Evolutionary conservation across 2,888 invertebrate species (phyloP).

Genomic region (Eutolmus rufibarbis): DNA sequence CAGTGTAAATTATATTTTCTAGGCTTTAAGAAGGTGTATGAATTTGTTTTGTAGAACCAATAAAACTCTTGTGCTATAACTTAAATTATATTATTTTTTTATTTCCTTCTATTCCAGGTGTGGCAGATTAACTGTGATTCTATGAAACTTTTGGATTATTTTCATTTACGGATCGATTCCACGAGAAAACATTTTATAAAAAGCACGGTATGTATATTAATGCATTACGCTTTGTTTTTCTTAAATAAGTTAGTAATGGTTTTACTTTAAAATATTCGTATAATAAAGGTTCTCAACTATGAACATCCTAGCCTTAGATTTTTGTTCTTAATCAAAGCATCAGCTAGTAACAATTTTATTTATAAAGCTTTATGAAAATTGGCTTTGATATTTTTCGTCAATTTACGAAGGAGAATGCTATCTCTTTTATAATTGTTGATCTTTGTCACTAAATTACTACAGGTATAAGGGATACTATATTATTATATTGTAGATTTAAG

Average conservation of each 20-base stretch:
- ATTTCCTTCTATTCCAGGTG: neutral
- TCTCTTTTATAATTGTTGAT: too few relatives aligned
- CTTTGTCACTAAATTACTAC: too few relatives aligned
- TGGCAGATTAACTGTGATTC: constrained; percentile 10
- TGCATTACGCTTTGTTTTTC: neutral
- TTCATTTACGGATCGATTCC: neutral
- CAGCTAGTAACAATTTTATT: too few relatives aligned
- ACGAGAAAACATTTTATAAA: neutral
- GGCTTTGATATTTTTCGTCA: too few relatives aligned
- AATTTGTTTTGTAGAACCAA: neutral
- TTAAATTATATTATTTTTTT: neutral
- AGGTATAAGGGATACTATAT: too few relatives aligned
- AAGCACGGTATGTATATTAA: neutral
- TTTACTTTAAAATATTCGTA: too few relatives aligned
- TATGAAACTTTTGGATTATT: constrained; percentile 34
- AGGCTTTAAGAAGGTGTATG: neutral
- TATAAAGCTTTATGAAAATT: too few relatives aligned
- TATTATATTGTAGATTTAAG: too few relatives aligned
- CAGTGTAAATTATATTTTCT: neutral
- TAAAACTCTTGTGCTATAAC: neutral
- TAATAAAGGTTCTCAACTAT: too few relatives aligned
- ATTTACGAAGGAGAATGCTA: too few relatives aligned
- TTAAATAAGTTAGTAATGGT: neutral
- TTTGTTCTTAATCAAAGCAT: too few relatives aligned
- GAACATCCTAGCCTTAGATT: too few relatives aligned